A percentile compares a stretch with the other conserved stretches of the same genome.
Evolutionary conservation across 2,797 vertebrate species (phyloP).

Genomic region (Cheirogaleus major): DNA sequence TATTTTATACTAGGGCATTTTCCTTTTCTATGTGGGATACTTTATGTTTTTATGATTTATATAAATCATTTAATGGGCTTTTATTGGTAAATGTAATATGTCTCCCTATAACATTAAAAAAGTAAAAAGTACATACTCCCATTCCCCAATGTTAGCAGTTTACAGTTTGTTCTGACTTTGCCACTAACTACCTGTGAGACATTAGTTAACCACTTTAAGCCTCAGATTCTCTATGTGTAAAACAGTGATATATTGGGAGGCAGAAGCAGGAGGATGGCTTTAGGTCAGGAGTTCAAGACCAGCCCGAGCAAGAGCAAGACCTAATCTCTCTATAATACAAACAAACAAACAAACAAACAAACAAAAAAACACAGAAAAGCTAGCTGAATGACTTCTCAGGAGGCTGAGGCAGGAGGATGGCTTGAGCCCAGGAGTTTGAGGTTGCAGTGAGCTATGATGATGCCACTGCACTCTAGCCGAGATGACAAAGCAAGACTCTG

Average conservation of each 20-base stretch:
- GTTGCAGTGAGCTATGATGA: too few relatives aligned
- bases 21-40: neutral
- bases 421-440: too few relatives aligned
- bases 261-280: too few relatives aligned
- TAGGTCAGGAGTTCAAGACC: too few relatives aligned
- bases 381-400: too few relatives aligned
- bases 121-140: neutral
- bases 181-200: neutral
- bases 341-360: too few relatives aligned
- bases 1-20: neutral
- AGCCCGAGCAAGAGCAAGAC: too few relatives aligned
- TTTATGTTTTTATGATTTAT: conserved; percentile 38
- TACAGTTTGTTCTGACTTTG: neutral
- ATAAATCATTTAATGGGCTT: neutral
- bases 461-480: too few relatives aligned
- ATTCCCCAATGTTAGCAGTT: neutral
- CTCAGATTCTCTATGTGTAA: neutral
- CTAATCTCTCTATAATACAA: too few relatives aligned
- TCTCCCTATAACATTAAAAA: conserved; percentile 26
- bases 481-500: too few relatives aligned
- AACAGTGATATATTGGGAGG: neutral
- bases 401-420: too few relatives aligned
- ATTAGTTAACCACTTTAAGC: neutral
- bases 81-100: neutral
- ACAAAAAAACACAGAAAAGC: too few relatives aligned